phyloP scores from a whole-genome alignment of 2,888 invertebrate species.

The Clostera curtula region DNA sequence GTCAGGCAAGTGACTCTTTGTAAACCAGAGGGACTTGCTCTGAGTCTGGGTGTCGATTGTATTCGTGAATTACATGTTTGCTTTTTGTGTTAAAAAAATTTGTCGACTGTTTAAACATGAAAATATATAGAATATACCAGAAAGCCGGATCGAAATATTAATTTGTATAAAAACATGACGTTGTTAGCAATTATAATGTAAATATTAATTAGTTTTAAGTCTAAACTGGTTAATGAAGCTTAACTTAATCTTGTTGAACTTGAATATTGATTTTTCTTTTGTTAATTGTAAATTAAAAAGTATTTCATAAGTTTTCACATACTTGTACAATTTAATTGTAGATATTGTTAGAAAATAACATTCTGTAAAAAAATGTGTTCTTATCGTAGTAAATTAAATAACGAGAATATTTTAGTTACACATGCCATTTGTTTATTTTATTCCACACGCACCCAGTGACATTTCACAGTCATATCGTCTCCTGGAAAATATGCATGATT shows the following conservation, averaged over 20 bases:
- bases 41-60: no score
- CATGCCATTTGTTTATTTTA: conserved; percentile 49
- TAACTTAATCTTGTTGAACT: conserved; percentile 72
- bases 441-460: conserved; percentile 6
- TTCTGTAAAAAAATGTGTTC: conserved; percentile 77
- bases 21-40: no score
- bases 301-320: conserved; percentile 67
- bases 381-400: conserved; percentile 76
- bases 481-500: no score
- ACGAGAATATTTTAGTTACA: conserved; percentile 75
- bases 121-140: conserved; percentile 23
- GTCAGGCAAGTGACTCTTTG: no score
- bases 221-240: conserved; percentile 45
- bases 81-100: no score
- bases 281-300: conserved; percentile 69
- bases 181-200: conserved; percentile 53
- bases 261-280: conserved; percentile 66
- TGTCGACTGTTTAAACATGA: conserved; percentile 1
- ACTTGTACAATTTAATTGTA: conserved; percentile 73
- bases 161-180: conserved; percentile 55
- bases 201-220: conserved; percentile 57
- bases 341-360: conserved; percentile 73
- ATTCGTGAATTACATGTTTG: no score
- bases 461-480: no score
- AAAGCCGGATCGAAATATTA: conserved; percentile 38